A percentile compares a stretch with the other conserved stretches of the same genome.
These are phyloP conservation scores for Phoenoteleia sp. DNA, from an alignment of 2,888 invertebrate species.

Conservation along the genomic window DNA sequence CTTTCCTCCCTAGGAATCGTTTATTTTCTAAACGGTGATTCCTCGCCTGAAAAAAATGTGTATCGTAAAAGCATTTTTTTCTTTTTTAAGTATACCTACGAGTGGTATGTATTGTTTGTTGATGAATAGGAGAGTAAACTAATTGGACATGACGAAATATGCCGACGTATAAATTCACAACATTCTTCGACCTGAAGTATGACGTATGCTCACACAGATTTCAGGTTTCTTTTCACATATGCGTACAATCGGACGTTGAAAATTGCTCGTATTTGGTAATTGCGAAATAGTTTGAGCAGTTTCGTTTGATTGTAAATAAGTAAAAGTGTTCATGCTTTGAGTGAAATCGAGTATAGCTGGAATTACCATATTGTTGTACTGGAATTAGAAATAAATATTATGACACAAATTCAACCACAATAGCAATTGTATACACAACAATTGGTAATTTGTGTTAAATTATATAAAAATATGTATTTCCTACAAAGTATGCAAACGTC, in stretches of 20 bases:
- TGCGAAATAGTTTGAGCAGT: not conserved
- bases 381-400: not conserved
- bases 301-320: slow-evolving; percentile 3
- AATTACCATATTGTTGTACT: not conserved
- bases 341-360: not conserved
- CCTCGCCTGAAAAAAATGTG: slow-evolving; percentile 34
- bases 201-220: slow-evolving; percentile 17
- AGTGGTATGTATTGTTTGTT: slow-evolving; percentile 54
- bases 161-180: slow-evolving; percentile 39
- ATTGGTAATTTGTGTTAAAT: too few species aligned
- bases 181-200: slow-evolving; percentile 44
- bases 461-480: too few species aligned
- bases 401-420: too few species aligned
- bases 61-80: slow-evolving; percentile 47
- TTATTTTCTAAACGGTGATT: slow-evolving; percentile 39
- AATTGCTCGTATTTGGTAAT: not conserved
- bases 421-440: too few species aligned
- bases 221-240: slow-evolving; percentile 32
- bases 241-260: slow-evolving; percentile 7
- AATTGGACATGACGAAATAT: slow-evolving; percentile 59
- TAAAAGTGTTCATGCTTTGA: not conserved
- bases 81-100: slow-evolving; percentile 22
- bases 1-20: too few species aligned
- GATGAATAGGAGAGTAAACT: slow-evolving; percentile 64
- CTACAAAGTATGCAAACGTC: too few species aligned